Conservation (phyloP, 2,113 vertebrate genomes). For the Hippocampus barbouri region DNA sequence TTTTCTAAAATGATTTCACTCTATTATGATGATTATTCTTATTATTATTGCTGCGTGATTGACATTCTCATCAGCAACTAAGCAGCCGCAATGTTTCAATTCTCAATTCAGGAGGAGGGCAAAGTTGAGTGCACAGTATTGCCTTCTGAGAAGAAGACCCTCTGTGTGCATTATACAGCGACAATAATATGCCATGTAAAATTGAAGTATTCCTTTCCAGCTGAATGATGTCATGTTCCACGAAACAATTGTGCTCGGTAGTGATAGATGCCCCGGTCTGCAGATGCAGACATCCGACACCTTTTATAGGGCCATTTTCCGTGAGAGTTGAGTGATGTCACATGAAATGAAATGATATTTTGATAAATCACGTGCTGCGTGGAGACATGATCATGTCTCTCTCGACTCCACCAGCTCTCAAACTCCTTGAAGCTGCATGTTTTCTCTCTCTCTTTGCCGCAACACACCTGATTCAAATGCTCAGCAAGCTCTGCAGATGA, state of each 20-base stretch:
- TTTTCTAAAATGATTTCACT: too few relatives aligned
- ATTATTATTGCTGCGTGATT: background rate
- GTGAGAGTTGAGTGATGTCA: background rate
- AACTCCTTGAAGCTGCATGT: too few relatives aligned
- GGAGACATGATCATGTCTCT: background rate
- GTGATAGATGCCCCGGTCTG: background rate
- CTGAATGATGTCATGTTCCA: constrained; percentile 4
- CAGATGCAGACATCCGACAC: background rate
- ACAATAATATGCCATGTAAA: background rate
- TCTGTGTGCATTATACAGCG: background rate
- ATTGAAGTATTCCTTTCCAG: background rate
- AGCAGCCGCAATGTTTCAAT: background rate
- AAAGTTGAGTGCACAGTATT: background rate
- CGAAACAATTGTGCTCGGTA: background rate
- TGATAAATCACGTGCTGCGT: background rate
- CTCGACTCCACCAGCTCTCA: too few relatives aligned
- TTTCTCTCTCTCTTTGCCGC: too few relatives aligned
- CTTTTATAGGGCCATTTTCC: background rate
- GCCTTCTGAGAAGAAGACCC: background rate
- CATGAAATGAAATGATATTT: background rate
- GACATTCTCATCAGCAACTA: background rate
- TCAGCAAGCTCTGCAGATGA: too few relatives aligned
- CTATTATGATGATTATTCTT: too few relatives aligned
- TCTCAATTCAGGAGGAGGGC: background rate
- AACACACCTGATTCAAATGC: too few relatives aligned